Percentiles rank a stretch among this genome's conserved stretches.
Conservation (phyloP, 2,888 invertebrate genomes). For the Epirrhoe tristata region DNA sequence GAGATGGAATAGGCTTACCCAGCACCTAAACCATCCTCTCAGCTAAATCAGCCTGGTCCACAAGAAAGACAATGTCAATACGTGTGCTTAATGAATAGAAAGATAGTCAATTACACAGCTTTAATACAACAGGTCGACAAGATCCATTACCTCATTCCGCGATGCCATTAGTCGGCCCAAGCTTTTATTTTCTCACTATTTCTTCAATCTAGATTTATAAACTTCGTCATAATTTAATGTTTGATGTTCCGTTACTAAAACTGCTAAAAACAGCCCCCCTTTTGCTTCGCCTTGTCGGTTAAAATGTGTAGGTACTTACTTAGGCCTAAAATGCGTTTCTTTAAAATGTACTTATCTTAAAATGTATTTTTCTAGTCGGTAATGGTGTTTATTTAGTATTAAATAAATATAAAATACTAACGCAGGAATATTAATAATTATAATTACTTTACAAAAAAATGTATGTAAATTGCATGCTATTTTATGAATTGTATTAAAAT, state of each 20-base stretch:
- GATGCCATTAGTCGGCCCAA: conserved; percentile 9
- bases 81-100: not conserved
- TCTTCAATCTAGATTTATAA: too few relatives aligned
- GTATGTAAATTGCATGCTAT: not conserved
- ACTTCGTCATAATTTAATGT: too few relatives aligned
- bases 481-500: conserved; percentile 10
- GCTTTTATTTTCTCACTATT: not conserved
- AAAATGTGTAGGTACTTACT: not conserved
- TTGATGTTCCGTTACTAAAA: too few relatives aligned
- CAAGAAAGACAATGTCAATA: too few relatives aligned
- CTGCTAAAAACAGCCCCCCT: too few relatives aligned
- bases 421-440: not conserved
- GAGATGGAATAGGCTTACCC: too few relatives aligned
- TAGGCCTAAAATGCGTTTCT: conserved; percentile 9
- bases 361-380: conserved; percentile 17
- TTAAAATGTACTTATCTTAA: conserved; percentile 9
- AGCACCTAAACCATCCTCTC: too few relatives aligned
- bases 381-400: not conserved
- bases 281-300: not conserved
- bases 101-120: conserved; percentile 58
- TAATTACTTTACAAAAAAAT: not conserved
- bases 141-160: conserved; percentile 2
- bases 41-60: too few relatives aligned
- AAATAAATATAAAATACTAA: not conserved
- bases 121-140: conserved; percentile 44